A percentile compares a stretch with the other conserved stretches of the same genome.
Conservation (phyloP, 1,140 invertebrate genomes). For the Platorchestia sp. region DNA sequence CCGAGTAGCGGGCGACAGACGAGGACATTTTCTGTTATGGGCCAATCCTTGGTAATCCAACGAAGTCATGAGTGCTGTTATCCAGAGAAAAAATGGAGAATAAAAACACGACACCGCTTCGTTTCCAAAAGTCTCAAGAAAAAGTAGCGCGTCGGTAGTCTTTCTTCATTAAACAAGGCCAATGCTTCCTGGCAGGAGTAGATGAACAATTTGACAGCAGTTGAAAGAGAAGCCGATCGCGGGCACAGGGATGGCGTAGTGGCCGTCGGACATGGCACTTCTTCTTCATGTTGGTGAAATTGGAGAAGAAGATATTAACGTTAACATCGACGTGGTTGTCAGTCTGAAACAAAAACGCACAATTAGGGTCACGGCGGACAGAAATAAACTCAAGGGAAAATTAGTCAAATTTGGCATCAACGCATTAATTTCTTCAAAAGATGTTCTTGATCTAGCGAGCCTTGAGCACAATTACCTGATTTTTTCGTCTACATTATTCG, state of each 20-base stretch:
- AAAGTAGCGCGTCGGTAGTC: not conserved
- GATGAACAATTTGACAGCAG: not conserved
- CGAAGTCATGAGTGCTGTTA: not conserved
- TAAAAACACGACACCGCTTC: not conserved
- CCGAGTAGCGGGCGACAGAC: not conserved
- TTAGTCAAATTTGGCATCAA: not conserved
- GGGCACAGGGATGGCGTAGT: not conserved
- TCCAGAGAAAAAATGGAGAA: not conserved
- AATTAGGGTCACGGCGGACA: not conserved
- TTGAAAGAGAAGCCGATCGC: not conserved
- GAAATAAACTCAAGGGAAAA: not conserved
- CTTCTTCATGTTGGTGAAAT: constrained; percentile 38
- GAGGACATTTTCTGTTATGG: not conserved
- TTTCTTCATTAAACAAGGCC: not conserved
- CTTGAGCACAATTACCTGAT: not conserved
- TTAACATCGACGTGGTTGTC: constrained; percentile 53
- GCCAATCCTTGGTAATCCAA: not conserved
- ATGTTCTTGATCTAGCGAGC: not conserved
- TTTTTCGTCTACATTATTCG: no score
- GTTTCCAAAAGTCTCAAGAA: not conserved
- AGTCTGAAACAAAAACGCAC: not conserved
- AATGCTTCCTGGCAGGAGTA: not conserved
- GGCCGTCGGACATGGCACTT: not conserved
- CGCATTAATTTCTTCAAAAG: not conserved
- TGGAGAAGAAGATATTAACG: constrained; percentile 42